Conservation (phyloP, 2,888 invertebrate genomes). For the Fissipunctia ypsillon region DNA sequence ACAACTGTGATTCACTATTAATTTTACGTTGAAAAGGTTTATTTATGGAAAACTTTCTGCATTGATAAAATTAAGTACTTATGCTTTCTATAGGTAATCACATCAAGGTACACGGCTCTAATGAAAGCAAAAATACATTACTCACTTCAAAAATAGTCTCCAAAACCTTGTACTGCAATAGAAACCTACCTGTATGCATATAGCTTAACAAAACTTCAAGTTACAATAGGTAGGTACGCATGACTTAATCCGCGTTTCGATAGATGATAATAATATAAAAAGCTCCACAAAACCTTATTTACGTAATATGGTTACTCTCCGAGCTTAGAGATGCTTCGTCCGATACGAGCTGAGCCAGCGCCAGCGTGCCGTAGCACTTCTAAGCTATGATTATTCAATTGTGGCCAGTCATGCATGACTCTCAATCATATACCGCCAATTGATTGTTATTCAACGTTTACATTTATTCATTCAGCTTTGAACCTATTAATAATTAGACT, state of each 20-base stretch:
- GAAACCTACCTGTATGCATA: slow-evolving; percentile 30
- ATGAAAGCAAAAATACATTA: not conserved
- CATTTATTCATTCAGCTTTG: slow-evolving; percentile 51
- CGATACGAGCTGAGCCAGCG: slow-evolving; percentile 40
- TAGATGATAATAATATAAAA: slow-evolving; percentile 71
- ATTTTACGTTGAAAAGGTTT: not conserved
- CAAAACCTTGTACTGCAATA: not conserved
- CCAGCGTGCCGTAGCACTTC: slow-evolving; percentile 58
- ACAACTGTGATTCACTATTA: not conserved
- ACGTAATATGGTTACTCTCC: slow-evolving; percentile 68
- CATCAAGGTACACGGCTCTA: not conserved
- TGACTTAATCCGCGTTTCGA: slow-evolving; percentile 73
- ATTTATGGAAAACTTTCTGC: not conserved
- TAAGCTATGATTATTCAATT: slow-evolving; percentile 66
- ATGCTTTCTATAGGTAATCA: not conserved
- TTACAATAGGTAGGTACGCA: slow-evolving; percentile 58
- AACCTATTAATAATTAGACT: slow-evolving; percentile 29
- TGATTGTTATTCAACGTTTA: slow-evolving; percentile 63
- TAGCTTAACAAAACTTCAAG: slow-evolving; percentile 54
- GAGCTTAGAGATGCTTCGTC: slow-evolving; percentile 45
- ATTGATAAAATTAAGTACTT: not conserved
- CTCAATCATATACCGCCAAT: slow-evolving; percentile 68
- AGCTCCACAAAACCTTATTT: slow-evolving; percentile 72
- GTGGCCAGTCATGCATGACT: slow-evolving; percentile 67
- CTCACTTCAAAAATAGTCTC: not conserved